phyloP scores from a whole-genome alignment of 2,113 vertebrate species.

The Channa argus region DNA sequence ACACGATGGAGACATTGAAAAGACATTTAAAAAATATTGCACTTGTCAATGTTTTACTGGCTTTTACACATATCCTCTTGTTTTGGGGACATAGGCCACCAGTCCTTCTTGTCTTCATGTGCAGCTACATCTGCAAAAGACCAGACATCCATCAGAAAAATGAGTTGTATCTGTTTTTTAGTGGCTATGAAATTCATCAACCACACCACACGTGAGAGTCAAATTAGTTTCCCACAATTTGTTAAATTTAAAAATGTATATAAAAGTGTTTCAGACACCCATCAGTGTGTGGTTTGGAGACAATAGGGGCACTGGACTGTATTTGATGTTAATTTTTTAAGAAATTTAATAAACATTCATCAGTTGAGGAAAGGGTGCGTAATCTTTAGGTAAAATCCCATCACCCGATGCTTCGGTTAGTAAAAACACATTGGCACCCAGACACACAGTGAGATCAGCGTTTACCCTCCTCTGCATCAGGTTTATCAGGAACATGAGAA shows the following conservation, averaged over 20 bases:
- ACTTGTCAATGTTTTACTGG: constrained; percentile 42
- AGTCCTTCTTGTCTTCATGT: neutral
- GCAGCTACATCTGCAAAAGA: constrained; percentile 48
- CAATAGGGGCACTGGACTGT: no score
- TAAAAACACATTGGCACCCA: constrained; percentile 15
- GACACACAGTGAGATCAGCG: neutral
- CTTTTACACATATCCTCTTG: constrained; percentile 64
- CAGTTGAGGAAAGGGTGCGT: neutral
- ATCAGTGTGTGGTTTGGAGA: neutral
- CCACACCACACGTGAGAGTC: neutral
- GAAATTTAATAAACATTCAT: neutral
- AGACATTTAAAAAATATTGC: constrained; percentile 2
- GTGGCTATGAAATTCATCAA: neutral
- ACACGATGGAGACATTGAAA: neutral
- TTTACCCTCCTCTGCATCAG: constrained; percentile 66
- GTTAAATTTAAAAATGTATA: neutral
- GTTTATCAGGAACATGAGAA: constrained; percentile 1
- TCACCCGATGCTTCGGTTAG: constrained; percentile 14
- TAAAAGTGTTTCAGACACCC: neutral
- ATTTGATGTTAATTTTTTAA: no score
- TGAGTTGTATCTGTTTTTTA: neutral
- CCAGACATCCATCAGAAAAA: neutral
- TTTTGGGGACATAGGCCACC: constrained; percentile 61
- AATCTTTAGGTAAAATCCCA: neutral
- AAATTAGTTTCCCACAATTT: neutral